Evolutionary conservation across 2,113 vertebrate species (phyloP).

Genomic region (Theristicus caerulescens): DNA sequence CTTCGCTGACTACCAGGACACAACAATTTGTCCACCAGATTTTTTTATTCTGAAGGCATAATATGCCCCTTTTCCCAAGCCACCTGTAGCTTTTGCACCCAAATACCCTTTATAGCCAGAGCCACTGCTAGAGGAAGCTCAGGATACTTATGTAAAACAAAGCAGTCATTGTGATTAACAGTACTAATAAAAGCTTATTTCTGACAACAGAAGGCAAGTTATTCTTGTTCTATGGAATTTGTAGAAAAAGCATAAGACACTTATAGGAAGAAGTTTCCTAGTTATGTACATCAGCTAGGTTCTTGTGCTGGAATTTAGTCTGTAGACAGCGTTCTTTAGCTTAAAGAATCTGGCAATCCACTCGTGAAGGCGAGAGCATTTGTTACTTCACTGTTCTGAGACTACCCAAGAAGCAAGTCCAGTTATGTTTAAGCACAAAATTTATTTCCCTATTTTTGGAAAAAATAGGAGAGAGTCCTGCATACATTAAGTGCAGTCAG

Average conservation of each 20-base stretch:
- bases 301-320: neutral
- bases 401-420: neutral
- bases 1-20: neutral
- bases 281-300: neutral
- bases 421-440: neutral
- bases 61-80: neutral
- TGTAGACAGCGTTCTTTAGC: neutral
- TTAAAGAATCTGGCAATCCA: neutral
- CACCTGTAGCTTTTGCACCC: neutral
- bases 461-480: neutral
- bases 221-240: neutral
- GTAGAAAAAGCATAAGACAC: neutral
- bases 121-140: neutral
- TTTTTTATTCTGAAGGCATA: neutral
- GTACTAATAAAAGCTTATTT: neutral
- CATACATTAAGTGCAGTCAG: neutral
- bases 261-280: neutral
- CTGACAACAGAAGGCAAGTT: neutral
- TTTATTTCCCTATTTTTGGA: neutral
- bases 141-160: neutral
- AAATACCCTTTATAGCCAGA: neutral
- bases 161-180: neutral
- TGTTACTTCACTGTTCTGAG: neutral
- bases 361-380: neutral
- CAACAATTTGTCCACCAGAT: neutral